Evolutionary conservation across 1,140 invertebrate species (phyloP).

Genomic region (Sarcophaga bullata): DNA sequence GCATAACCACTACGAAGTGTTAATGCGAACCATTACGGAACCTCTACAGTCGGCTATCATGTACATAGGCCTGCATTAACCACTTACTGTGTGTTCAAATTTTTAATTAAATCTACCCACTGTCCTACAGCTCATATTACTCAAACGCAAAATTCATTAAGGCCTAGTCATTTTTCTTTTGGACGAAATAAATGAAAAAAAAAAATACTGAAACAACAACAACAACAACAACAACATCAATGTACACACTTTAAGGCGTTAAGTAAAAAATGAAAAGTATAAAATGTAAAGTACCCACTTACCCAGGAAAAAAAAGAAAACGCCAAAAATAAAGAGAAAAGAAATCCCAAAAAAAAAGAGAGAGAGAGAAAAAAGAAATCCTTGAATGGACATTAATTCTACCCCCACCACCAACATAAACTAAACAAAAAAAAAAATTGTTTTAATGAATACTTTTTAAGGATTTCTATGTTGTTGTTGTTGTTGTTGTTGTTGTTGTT

Average conservation of each 20-base stretch:
- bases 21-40: no score
- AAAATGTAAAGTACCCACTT: neutral
- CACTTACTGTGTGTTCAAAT: no score
- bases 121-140: conserved; percentile 34
- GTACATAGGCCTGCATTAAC: no score
- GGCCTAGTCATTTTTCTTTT: conserved; percentile 37
- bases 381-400: conserved; percentile 37
- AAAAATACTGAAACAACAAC: neutral
- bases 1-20: no score
- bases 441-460: conserved; percentile 37
- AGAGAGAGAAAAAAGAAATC: conserved; percentile 1
- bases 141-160: conserved; percentile 42
- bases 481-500: neutral
- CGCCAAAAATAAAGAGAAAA: neutral
- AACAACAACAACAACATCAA: neutral
- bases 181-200: conserved; percentile 16
- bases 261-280: conserved; percentile 20
- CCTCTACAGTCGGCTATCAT: no score
- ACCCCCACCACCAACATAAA: conserved; percentile 10
- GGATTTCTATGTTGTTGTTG: neutral
- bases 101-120: neutral
- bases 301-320: neutral
- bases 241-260: conserved; percentile 40
- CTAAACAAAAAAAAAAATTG: conserved; percentile 17
- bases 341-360: neutral